Evolutionary conservation across 2,888 invertebrate species (phyloP).

Genomic region (Leucoptera coffeella): DNA sequence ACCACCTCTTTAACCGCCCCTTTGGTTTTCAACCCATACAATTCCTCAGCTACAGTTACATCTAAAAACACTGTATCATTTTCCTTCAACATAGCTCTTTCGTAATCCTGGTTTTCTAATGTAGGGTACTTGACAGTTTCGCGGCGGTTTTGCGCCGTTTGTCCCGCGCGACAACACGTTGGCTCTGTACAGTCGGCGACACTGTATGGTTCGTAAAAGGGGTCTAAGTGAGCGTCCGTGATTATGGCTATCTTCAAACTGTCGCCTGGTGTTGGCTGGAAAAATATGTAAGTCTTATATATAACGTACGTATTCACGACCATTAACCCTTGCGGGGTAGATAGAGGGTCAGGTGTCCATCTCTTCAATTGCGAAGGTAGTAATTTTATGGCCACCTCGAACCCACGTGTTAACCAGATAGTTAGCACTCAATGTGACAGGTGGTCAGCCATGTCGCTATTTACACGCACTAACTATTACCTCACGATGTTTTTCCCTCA

Average conservation of each 20-base stretch:
- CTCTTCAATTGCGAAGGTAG: too few species aligned
- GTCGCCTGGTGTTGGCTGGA: conserved; percentile 11
- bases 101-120: conserved; percentile 16
- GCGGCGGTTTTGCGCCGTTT: conserved; percentile 13
- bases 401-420: too few species aligned
- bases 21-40: too few species aligned
- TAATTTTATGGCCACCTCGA: too few species aligned
- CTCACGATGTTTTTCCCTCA: too few species aligned
- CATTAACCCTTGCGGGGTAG: too few species aligned
- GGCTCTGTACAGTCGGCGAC: conserved; percentile 69
- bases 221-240: conserved; percentile 77
- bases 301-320: neutral
- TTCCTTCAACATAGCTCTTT: conserved; percentile 14
- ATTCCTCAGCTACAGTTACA: conserved; percentile 12
- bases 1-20: neutral
- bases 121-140: too few species aligned
- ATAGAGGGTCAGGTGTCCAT: too few species aligned
- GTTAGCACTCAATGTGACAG: too few species aligned
- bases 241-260: conserved; percentile 58
- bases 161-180: conserved; percentile 66
- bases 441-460: too few species aligned
- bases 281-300: conserved; percentile 2
- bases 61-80: conserved; percentile 16
- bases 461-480: too few species aligned
- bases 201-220: conserved; percentile 60